Base-by-base conservation (phyloP, 2,113 vertebrate species). In the Seriola dumerili region DNA sequence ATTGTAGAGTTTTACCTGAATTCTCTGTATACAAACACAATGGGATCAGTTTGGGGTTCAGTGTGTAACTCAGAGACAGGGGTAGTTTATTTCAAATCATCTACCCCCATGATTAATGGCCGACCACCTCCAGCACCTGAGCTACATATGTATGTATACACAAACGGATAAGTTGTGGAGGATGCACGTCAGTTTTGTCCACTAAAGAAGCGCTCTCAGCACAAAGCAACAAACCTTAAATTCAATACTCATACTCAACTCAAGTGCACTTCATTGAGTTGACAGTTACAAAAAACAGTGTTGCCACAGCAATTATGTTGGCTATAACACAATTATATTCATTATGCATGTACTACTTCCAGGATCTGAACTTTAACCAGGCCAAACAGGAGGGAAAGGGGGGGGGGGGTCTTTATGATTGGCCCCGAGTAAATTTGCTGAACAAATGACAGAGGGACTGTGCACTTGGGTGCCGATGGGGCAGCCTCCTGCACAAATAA, bases 261-360 rank as follows among this genome's bases (percentile, higher is more conserved):
- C 78, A 83, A 80, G 73, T 57, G 66, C 85, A 74, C 54, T 91
- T 93, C 82, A 88, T 44, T 54, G 67, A 92, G 76, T 80, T 91
- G 93, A 94, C 93, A 91, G 89, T 93, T 87, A 93, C 90, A 79
- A 84, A 92, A 91, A 92, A 88, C 93, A 93, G 93, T n/a, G 79
- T 86, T 81, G 55, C 85, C 76, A 48, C 34, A 80, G 76, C 89
- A 93, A 91, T 92, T 92, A 92, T 68, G 78, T 40, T 14, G 70
- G 72, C 78, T 85, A 78, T 69, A 89, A 91, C 77, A 83, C 88
- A 93, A 92, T 92, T 92, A 92, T 86, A 79, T 93, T 92, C 84
- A 93, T 93, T 91, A 88, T 85, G 88, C 79, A 87, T 57, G 82
- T 74, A 76, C 67, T 58, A 88, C 88, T 92, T 92, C 90, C 90